These are phyloP conservation scores for Diplazon laetatorius DNA, from an alignment of 2,888 invertebrate species.

Conservation along the genomic window DNA sequence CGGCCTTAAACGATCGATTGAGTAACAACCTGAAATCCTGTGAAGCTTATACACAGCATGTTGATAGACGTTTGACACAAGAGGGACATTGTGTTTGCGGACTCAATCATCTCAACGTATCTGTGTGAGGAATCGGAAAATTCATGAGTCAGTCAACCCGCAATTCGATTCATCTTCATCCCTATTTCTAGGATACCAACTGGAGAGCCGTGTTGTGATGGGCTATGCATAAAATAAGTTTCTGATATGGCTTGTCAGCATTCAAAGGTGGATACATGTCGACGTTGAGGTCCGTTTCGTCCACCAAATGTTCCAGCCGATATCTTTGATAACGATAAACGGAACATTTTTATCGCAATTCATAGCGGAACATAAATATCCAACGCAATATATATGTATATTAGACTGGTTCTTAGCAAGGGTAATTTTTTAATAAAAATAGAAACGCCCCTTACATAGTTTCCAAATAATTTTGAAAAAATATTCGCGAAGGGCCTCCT, in stretches of 20 bases:
- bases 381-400: no score
- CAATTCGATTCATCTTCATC: not conserved
- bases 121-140: constrained; percentile 53
- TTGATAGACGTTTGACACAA: constrained; percentile 71
- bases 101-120: constrained; percentile 67
- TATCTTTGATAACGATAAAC: constrained; percentile 59
- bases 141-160: not conserved
- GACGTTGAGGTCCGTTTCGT: constrained; percentile 54
- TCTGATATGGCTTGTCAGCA: constrained; percentile 63
- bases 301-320: constrained; percentile 67
- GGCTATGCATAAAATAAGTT: constrained; percentile 65
- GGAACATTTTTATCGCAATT: not conserved
- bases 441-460: no score
- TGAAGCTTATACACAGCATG: constrained; percentile 72
- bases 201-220: constrained; percentile 63
- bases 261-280: constrained; percentile 57
- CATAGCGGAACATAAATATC: no score
- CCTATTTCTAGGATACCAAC: constrained; percentile 44
- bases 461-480: no score
- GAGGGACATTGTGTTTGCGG: constrained; percentile 68
- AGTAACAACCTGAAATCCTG: constrained; percentile 70
- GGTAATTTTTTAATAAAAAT: no score
- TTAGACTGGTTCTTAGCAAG: no score
- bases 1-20: no score
- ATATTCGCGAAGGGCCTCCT: no score